Conservation (phyloP, 2,797 vertebrate species). For the Novumbra hubbsi region DNA sequence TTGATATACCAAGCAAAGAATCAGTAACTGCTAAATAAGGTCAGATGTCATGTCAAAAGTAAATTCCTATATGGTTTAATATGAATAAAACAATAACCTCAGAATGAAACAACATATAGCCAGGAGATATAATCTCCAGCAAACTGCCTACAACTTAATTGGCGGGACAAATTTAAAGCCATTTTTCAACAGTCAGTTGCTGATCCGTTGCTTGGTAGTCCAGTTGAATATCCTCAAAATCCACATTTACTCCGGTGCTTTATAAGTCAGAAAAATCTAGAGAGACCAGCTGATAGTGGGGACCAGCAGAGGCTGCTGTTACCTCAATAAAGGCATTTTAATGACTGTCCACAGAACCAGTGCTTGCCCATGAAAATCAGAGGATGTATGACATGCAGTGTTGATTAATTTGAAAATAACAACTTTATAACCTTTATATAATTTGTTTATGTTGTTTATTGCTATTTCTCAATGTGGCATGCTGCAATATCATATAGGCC, state of each 20-base stretch:
- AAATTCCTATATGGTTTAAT: too few relatives aligned
- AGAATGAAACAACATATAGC: neutral
- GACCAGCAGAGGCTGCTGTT: constrained; percentile 58
- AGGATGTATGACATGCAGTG: neutral
- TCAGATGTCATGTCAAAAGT: too few relatives aligned
- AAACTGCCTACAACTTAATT: neutral
- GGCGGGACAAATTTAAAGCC: too few relatives aligned
- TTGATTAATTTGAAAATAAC: neutral
- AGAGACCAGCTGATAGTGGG: constrained; percentile 43
- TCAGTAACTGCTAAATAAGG: too few relatives aligned
- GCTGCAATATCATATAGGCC: too few relatives aligned
- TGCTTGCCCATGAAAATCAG: neutral
- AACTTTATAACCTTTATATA: neutral
- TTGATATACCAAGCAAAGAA: too few relatives aligned
- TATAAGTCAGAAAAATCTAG: neutral
- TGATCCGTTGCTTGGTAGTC: too few relatives aligned
- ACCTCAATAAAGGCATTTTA: constrained; percentile 26
- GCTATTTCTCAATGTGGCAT: neutral
- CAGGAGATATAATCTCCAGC: neutral
- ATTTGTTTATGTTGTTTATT: neutral
- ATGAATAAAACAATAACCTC: neutral
- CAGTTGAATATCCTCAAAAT: too few relatives aligned
- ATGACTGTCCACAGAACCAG: neutral
- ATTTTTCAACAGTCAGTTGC: too few relatives aligned
- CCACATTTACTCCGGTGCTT: neutral